phyloP scores from a whole-genome alignment of 2,888 invertebrate species.

The Leptinotarsa juncta region DNA sequence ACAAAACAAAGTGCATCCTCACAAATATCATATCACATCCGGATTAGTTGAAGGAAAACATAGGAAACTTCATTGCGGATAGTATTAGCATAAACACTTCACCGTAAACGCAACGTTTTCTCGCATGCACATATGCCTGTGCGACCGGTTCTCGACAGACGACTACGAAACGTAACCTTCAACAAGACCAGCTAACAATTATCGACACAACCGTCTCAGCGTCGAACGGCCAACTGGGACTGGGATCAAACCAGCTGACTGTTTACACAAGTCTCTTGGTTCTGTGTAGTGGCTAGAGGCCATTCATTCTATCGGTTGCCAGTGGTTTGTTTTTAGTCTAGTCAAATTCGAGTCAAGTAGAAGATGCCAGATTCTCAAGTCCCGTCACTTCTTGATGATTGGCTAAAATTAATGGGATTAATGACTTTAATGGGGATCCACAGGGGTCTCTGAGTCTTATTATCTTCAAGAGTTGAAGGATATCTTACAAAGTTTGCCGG shows the following conservation, averaged over 20 bases:
- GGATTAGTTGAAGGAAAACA: not conserved
- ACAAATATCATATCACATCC: slow-evolving; percentile 22
- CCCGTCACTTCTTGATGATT: no score
- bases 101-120: slow-evolving; percentile 9
- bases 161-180: slow-evolving; percentile 10
- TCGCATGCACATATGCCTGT: slow-evolving; percentile 20
- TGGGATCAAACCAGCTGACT: slow-evolving; percentile 26
- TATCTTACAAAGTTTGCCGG: no score
- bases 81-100: slow-evolving; percentile 15
- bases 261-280: slow-evolving; percentile 22
- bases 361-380: not conserved
- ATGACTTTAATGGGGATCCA: no score
- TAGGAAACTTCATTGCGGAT: not conserved
- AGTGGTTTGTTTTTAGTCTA: slow-evolving; percentile 19
- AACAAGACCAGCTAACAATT: slow-evolving; percentile 20
- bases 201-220: slow-evolving; percentile 23
- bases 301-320: slow-evolving; percentile 21
- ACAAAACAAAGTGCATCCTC: slow-evolving; percentile 20
- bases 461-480: no score
- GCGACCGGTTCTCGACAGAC: slow-evolving; percentile 17
- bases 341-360: slow-evolving; percentile 3
- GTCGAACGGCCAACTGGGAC: slow-evolving; percentile 28
- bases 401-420: no score
- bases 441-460: no score
- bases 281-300: slow-evolving; percentile 16